phyloP scores from a whole-genome alignment of 2,797 vertebrate genomes.

The Buphagus erythrorhynchus region DNA sequence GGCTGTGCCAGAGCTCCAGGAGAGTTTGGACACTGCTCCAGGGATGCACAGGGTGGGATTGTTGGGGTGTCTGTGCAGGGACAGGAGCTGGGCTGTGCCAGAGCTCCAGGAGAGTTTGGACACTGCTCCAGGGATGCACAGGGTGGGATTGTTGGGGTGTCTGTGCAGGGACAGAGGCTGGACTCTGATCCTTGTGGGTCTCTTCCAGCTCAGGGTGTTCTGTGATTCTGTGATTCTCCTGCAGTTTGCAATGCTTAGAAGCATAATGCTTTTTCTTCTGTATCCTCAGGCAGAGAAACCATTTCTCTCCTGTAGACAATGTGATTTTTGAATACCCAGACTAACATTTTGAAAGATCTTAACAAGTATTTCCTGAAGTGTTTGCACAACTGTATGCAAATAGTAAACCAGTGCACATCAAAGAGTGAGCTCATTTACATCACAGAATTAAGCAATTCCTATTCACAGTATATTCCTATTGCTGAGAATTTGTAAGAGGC shows the following conservation, averaged over 20 bases:
- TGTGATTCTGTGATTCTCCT: neutral
- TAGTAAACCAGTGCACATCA: neutral
- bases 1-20: too few relatives aligned
- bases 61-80: neutral
- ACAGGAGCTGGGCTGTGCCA: fast-evolving
- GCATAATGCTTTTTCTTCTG: neutral
- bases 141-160: neutral
- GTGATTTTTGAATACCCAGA: fast-evolving
- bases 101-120: fast-evolving
- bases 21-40: fast-evolving
- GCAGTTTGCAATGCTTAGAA: neutral
- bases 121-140: fast-evolving
- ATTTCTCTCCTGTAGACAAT: neutral
- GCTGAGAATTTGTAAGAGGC: neutral
- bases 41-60: neutral
- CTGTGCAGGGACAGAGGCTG: neutral
- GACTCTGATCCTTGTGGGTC: fast-evolving
- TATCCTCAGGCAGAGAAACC: neutral
- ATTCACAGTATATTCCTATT: neutral
- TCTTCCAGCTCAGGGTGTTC: neutral
- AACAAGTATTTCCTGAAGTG: neutral
- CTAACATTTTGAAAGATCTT: neutral
- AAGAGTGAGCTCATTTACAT: neutral
- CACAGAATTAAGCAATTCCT: neutral
- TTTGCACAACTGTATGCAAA: neutral